phyloP scores from a whole-genome alignment of 2,888 invertebrate species.

The Flexamia atlantica region DNA sequence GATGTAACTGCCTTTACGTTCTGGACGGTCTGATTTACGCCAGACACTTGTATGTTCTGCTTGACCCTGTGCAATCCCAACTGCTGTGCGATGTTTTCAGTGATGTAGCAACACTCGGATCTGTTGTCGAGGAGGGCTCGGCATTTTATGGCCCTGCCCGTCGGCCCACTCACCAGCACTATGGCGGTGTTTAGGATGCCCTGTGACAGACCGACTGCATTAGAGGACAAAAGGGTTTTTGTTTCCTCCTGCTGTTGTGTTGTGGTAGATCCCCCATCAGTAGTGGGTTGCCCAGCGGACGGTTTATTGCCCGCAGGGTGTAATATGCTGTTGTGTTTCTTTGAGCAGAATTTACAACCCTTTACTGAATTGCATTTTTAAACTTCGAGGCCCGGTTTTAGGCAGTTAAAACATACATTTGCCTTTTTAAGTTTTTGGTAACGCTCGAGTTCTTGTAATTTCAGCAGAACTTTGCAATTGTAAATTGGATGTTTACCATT shows the following conservation, averaged over 20 bases:
- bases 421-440: background rate
- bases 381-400: background rate
- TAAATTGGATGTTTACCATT: background rate
- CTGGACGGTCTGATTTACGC: background rate
- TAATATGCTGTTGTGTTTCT: background rate
- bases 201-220: background rate
- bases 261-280: background rate
- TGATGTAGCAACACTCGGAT: constrained; percentile 21
- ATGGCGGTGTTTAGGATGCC: background rate
- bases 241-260: background rate
- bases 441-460: too few relatives aligned
- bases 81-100: constrained; percentile 2
- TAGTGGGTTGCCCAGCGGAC: background rate
- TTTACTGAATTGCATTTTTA: background rate
- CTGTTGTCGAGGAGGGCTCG: constrained; percentile 34
- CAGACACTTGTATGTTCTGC: constrained; percentile 36
- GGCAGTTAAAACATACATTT: background rate
- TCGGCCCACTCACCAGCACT: background rate
- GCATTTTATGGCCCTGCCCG: background rate
- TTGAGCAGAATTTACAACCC: background rate
- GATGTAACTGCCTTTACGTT: background rate
- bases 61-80: background rate
- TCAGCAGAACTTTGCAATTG: background rate
- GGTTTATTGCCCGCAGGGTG: background rate
- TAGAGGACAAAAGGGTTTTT: constrained; percentile 11